phyloP scores from a whole-genome alignment of 2,797 vertebrate genomes.

The Macroramphosus scolopax region DNA sequence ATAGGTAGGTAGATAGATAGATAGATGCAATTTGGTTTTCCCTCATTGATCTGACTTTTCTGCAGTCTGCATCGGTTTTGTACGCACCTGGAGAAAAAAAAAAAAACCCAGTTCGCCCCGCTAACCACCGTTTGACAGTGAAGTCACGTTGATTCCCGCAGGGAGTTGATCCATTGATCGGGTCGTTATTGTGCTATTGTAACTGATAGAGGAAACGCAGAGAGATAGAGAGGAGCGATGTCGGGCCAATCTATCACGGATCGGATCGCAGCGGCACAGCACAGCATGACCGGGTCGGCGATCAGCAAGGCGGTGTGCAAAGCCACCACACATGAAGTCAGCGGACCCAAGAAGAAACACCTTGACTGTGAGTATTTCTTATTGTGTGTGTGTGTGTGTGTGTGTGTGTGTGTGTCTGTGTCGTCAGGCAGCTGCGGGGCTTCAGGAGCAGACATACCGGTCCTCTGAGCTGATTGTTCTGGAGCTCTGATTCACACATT shows the following conservation, averaged over 20 bases:
- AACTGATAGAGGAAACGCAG: slow-evolving; percentile 13
- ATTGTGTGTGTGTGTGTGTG: slow-evolving; percentile 70
- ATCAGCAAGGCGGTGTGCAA: slow-evolving; percentile 89
- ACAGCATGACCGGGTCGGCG: slow-evolving; percentile 93
- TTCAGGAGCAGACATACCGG: too few species aligned
- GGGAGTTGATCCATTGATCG: slow-evolving; percentile 51
- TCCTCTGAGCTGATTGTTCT: neutral
- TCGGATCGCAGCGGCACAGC: slow-evolving; percentile 91
- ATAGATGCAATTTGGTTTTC: too few species aligned
- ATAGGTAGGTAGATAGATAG: slow-evolving; percentile 2
- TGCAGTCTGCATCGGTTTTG: slow-evolving; percentile 18
- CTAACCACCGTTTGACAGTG: slow-evolving; percentile 37
- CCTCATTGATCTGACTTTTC: neutral
- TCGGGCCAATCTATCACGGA: slow-evolving; percentile 92
- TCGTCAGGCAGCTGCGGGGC: slow-evolving; percentile 2
- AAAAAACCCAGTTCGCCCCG: too few species aligned
- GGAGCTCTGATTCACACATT: slow-evolving; percentile 13
- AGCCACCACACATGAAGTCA: slow-evolving; percentile 89
- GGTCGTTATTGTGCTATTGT: slow-evolving; percentile 45
- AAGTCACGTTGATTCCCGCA: slow-evolving; percentile 39
- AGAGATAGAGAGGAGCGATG: slow-evolving; percentile 64
- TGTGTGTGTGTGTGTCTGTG: slow-evolving; percentile 2
- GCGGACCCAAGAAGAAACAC: slow-evolving; percentile 89
- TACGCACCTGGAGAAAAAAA: slow-evolving; percentile 19
- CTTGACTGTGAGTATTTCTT: slow-evolving; percentile 86